Evolutionary conservation across 1,140 invertebrate genomes (phyloP).

Genomic region (Scylla paramamosain): DNA sequence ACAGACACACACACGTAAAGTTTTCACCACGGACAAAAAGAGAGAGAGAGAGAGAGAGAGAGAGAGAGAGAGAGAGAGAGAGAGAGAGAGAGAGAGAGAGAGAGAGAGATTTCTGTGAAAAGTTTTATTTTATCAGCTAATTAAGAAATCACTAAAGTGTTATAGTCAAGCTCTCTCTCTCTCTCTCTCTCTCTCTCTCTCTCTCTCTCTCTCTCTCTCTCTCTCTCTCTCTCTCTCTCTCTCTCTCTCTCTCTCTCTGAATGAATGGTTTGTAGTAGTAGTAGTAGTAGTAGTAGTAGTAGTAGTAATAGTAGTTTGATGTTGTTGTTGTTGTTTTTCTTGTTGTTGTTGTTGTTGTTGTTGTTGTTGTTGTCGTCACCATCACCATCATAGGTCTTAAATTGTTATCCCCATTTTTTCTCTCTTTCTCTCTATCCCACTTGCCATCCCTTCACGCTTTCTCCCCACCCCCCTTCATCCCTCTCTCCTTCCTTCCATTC

Average conservation of each 20-base stretch:
- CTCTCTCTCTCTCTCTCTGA: no score
- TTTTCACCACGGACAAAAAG: background rate
- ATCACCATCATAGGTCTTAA: no score
- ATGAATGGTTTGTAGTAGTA: no score
- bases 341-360: no score
- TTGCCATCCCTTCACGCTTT: background rate
- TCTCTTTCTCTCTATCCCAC: background rate
- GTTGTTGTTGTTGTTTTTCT: no score
- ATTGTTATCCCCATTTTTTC: background rate
- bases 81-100: background rate
- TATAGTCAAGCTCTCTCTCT: no score
- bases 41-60: background rate
- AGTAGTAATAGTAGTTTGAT: background rate
- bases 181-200: no score
- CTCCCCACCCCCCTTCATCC: background rate
- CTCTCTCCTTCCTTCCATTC: background rate
- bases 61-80: constrained; percentile 2
- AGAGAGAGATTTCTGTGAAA: constrained; percentile 30
- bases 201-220: no score
- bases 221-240: no score
- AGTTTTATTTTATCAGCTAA: background rate
- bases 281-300: background rate
- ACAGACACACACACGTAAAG: background rate
- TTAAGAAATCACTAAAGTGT: background rate
- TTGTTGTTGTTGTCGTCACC: no score